Conservation (phyloP, 2,797 vertebrate genomes). For the Halcyon smyrnensis region DNA sequence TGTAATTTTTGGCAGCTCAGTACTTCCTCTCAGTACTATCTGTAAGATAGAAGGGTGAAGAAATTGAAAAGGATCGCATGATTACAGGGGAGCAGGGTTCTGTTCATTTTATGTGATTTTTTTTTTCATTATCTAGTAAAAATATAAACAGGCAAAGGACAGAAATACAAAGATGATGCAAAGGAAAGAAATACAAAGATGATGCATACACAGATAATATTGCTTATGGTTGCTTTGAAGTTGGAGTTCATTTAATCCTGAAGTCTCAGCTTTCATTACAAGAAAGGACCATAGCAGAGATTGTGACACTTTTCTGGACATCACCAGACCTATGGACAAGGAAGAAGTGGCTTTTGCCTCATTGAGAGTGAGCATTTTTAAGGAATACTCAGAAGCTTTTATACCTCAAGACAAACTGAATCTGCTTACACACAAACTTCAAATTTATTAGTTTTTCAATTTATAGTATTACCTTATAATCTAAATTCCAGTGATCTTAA, state of each 20-base stretch:
- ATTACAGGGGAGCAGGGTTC: background rate
- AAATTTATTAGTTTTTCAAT: background rate
- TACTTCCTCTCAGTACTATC: background rate
- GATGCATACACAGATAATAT: background rate
- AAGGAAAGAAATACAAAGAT: background rate
- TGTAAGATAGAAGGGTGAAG: background rate
- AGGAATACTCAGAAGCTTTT: background rate
- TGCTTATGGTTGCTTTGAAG: background rate
- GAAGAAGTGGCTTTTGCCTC: background rate
- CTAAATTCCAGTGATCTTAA: background rate
- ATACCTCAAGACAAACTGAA: background rate
- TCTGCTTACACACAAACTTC: background rate
- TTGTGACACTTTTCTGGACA: background rate
- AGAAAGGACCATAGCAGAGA: background rate
- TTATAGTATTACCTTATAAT: background rate
- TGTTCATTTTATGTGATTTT: background rate
- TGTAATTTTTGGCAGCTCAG: background rate
- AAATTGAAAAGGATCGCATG: background rate
- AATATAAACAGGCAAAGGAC: background rate
- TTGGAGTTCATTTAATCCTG: background rate
- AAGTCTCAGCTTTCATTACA: background rate
- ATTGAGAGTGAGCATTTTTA: background rate
- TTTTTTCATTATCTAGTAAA: background rate
- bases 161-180: background rate
- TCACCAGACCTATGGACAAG: background rate